Base-by-base conservation (phyloP, 2,113 vertebrate genomes). In the Mormyrus iriodes region DNA sequence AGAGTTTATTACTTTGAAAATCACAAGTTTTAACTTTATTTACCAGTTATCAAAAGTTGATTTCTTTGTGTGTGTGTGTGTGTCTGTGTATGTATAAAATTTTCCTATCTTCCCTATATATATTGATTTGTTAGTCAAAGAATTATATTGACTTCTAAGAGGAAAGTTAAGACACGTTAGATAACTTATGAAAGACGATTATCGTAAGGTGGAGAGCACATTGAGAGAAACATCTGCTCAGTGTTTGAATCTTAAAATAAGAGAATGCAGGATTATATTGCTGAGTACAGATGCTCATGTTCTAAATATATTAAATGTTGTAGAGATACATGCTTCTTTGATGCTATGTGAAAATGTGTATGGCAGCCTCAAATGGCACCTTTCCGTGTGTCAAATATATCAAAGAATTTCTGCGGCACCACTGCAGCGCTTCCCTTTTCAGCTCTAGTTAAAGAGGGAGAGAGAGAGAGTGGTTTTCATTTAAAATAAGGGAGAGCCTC, bases 191-290 rank as follows among this genome's bases (percentile, higher is more conserved):
- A 84, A 39, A 85, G n/a, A 46, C n/a, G 24, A 61, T 31, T 31
- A 85, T 24, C 13, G n/a, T 10, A 84, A 58, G 58, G 27, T 19
- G 24, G 39, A 46, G 52, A 83, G 51, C 17, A 49, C n/a, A 58
- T 83, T 27, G 53, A 84, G 24, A 61, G 48, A 89, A 85, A 83
- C 79, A 89, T 79, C 88, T 89, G 79, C 53, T 89, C 76, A 84
- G 13, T 55, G 42, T 89, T 84, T 58, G 17, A 52, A 76, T 15
- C 48, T 58, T 46, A 89, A 84, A 85, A 84, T 42, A 44, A 84
- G 3, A 39, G 55, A 53, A 39, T 1, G 12, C 51, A 73, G 21
- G 49, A 73, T 79, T 42, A 79, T 12, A 39, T 7, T 42, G 31
- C 35, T 19, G 6, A 73, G 31, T 39, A 2, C 69, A 17, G 13